Evolutionary conservation across 1,140 invertebrate genomes (phyloP), one percentile per base, ranked within the genome.

Genomic region (Phortica variegata): DNA sequence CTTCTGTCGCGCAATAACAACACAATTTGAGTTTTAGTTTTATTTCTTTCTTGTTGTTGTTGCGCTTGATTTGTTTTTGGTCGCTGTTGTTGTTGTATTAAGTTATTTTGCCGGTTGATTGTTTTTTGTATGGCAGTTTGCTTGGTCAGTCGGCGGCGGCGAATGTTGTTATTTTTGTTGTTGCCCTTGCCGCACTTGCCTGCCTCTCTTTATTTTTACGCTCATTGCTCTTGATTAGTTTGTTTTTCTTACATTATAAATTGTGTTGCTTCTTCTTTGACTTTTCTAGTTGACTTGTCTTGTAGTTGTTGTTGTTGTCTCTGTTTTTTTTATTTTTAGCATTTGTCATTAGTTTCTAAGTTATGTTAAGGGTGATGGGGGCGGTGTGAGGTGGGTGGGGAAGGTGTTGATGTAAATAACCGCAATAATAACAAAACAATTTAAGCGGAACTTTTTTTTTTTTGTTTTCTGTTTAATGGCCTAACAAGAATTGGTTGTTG

Each of bases 141-240:
- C n/a, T n/a, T n/a, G n/a, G n/a, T n/a, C n/a, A n/a, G n/a, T n/a
- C n/a, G n/a, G n/a, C n/a, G n/a, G n/a, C n/a, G n/a, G n/a, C n/a
- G n/a, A n/a, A n/a, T n/a, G n/a, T n/a, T n/a, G n/a, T n/a, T n/a
- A n/a, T n/a, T n/a, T n/a, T n/a, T n/a, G n/a, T n/a, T n/a, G n/a
- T n/a, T n/a, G n/a, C n/a, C n/a, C n/a, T n/a, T n/a, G n/a, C n/a
- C n/a, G n/a, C n/a, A n/a, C n/a, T n/a, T n/a, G n/a, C n/a, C n/a
- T n/a, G n/a, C n/a, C n/a, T n/a, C n/a, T n/a, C n/a, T n/a, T n/a
- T n/a, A n/a, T n/a, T n/a, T n/a, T n/a, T n/a, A n/a, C n/a, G n/a
- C n/a, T 65, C 65, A 60, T 66, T 56, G 23, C 60, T 68, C 63
- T 68, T 68, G 63, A 68, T 68, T 68, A 68, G 63, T 63, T 68